Percentiles rank a stretch among this genome's conserved stretches.
Conservation (phyloP, 2,113 vertebrate genomes). For the Bubo bubo region DNA sequence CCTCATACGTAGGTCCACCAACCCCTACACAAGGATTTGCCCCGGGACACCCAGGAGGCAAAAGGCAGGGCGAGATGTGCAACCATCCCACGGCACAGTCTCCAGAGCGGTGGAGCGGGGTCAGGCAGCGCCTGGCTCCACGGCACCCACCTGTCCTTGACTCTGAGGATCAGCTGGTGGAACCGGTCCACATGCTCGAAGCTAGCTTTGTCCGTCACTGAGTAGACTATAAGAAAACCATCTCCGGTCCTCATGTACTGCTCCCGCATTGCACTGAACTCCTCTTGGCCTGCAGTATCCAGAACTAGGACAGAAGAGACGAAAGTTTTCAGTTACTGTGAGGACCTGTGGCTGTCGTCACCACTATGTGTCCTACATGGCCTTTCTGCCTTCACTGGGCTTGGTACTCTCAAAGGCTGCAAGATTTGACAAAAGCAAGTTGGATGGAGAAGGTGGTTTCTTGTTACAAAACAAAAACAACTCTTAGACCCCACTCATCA, state of each 20-base stretch:
- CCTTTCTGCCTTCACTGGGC: neutral
- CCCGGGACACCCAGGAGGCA: neutral
- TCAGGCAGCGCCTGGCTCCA: neutral
- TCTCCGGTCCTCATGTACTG: slow-evolving; percentile 99
- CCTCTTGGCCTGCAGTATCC: slow-evolving; percentile 97
- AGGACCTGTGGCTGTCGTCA: neutral
- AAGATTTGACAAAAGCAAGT: neutral
- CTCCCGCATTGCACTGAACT: slow-evolving; percentile 98
- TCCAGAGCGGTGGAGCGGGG: fast-evolving
- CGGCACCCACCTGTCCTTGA: slow-evolving; percentile 92
- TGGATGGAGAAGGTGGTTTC: neutral
- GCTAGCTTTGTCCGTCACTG: slow-evolving; percentile 97
- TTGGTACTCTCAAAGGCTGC: neutral
- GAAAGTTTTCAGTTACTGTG: neutral
- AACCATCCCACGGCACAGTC: fast-evolving
- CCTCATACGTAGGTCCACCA: neutral
- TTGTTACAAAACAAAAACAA: neutral
- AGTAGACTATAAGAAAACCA: slow-evolving; percentile 97
- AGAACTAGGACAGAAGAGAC: slow-evolving; percentile 77
- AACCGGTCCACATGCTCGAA: slow-evolving; percentile 97
- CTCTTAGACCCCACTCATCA: neutral
- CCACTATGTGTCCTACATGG: neutral
- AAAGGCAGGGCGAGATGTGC: fast-evolving
- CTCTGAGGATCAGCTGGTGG: slow-evolving; percentile 96
- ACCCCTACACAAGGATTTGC: neutral